A percentile compares a stretch with the other conserved stretches of the same genome.
These are phyloP conservation scores for Ceratina australensis DNA, from an alignment of 1,140 invertebrate species.

Conservation along the genomic window DNA sequence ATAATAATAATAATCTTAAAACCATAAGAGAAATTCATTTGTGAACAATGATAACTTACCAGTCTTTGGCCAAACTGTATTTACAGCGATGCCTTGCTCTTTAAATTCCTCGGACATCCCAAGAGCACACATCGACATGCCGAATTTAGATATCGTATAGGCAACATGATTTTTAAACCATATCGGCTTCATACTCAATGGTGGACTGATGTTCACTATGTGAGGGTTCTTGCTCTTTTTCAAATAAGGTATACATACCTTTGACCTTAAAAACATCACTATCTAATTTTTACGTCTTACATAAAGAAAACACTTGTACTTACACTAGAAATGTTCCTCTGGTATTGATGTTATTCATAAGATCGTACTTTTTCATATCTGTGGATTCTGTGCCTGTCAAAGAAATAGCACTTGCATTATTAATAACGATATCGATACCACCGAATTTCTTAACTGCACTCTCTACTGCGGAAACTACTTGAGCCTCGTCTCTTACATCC, in stretches of 20 bases:
- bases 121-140: constrained; percentile 99
- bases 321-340: constrained; percentile 95
- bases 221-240: constrained; percentile 95
- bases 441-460: constrained; percentile 95
- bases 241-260: constrained; percentile 94
- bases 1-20: neutral
- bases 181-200: constrained; percentile 91
- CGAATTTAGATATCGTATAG: constrained; percentile 99
- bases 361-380: constrained; percentile 97
- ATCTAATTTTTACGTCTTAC: neutral
- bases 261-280: constrained; percentile 85
- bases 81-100: constrained; percentile 92
- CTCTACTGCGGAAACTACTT: constrained; percentile 92
- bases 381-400: constrained; percentile 92
- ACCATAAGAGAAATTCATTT: neutral
- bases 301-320: constrained; percentile 69
- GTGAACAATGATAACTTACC: constrained; percentile 74
- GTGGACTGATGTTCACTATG: constrained; percentile 97
- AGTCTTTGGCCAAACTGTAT: constrained; percentile 98
- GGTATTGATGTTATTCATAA: constrained; percentile 96
- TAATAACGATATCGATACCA: constrained; percentile 96
- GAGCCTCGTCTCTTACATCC: constrained; percentile 93
- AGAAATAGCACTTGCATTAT: constrained; percentile 98
- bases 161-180: constrained; percentile 98
- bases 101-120: constrained; percentile 97